Base-by-base conservation (phyloP, 1,140 invertebrate species). In the Pseudomyrmex cubaensis region DNA sequence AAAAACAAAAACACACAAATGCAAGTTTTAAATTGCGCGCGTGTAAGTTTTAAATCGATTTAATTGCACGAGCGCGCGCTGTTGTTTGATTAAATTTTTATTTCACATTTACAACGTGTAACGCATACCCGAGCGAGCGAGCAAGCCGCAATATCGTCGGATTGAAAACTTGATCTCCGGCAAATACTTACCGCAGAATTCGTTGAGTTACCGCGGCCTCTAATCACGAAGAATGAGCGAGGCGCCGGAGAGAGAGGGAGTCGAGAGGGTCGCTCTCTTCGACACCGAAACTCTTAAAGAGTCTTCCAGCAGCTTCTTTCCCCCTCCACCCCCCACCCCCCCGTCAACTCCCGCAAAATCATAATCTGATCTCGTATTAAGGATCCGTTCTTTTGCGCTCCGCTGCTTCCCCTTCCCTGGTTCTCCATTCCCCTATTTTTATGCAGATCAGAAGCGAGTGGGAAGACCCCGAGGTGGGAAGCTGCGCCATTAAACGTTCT, bases 351-450 rank as follows among this genome's bases (percentile, higher is more conserved):
- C 91, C 92, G 90, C 91, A 90, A 89, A 93, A 93, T 93, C 92
- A 93, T 93, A 93, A 93, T 93, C 93, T 93, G 92, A 93, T 93
- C 92, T 93, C 91, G 89, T 93, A 93, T 93, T 93, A 93, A 93
- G 91, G 90, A 93, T 92, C 91, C 90, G 83, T 84, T 90, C 87
- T 83, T 25, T 25, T 56, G 56, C 83, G 46, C 57, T 48, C 44
- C 74, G 50, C 84, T 83, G 35, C 85, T 83, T 70, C 80, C 70
- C 73, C 76, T 83, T 86, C 70, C 63, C 17, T 54, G 35, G 67
- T 85, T 35, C 35, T 5, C 35, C 35, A 69, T 89, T 90, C 90
- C 90, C 90, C 91, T 92, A 93, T 93, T 93, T 93, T 93, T 93
- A 93, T 93, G 93, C 93, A 93, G 92, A 93, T 93, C 92, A 92